Evolutionary conservation across 2,113 vertebrate species (phyloP), one percentile per base, ranked within the genome.

Genomic region (Psilopsiagon aymara): DNA sequence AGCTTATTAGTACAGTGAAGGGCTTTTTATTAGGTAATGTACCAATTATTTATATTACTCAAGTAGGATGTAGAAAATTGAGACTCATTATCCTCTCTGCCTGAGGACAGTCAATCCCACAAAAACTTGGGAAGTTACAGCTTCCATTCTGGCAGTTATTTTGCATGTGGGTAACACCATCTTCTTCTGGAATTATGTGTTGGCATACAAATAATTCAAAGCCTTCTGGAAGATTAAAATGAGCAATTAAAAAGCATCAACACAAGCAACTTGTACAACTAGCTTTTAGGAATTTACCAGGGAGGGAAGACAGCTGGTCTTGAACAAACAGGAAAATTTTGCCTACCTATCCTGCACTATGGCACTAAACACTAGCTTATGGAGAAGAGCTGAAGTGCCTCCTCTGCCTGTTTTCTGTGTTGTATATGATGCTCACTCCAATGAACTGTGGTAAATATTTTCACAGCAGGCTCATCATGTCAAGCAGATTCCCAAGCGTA

Each of bases 391-490:
- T 90, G 44, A 44, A 70, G 25, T 51, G 60, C 46, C 55, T 78
- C 82, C 71, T 81, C 37, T 62, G 59, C 60, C 60, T 77, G 24
- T 83, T 83, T 85, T 78, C 64, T 75, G 15, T 81, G 51, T 60
- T 92, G 35, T 51, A 8, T 68, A 76, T n/a, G 79, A 53, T 33
- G 74, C 43, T 95, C 17, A 7, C 41, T 81, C 39, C 37, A 13
- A 91, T 35, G 78, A 94, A 84, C 47, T n/a, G 23, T 78, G 43
- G 66, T n/a, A 96, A 94, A 84, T 68, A 89, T 92, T 94, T 95
- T 82, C 84, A 79, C 89, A 89, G 55, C 21, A 41, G 51, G 24
- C 29, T 86, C 17, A 29, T 59, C 69, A 71, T 0, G 0, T 71
- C 69, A 75, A 78, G 62, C 51, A 67, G 69, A 92, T 89, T 68